Percentiles rank a stretch among this genome's conserved stretches.
Conservation (phyloP, 2,888 invertebrate species). For the Cephus nigrinus region DNA sequence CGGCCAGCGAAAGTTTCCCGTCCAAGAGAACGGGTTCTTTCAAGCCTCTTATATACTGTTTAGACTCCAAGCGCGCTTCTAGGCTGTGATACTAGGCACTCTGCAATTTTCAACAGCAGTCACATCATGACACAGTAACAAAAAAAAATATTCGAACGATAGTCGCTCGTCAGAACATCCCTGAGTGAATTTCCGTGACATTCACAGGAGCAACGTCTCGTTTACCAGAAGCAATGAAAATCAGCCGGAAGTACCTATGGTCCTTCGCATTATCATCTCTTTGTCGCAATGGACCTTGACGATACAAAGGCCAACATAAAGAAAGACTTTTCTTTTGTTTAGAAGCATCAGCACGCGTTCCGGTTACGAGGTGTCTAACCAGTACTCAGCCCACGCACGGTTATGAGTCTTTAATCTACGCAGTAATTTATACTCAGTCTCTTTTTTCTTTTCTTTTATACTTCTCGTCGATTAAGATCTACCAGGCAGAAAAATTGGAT, state of each 20-base stretch:
- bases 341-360: not conserved
- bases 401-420: conserved; percentile 20
- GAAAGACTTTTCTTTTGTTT: not conserved
- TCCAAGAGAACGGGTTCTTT: conserved; percentile 4
- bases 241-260: not conserved
- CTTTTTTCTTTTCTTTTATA: not conserved
- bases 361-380: conserved; percentile 11
- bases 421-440: conserved; percentile 22
- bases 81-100: not conserved
- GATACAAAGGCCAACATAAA: not conserved
- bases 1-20: conserved; percentile 40
- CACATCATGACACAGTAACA: not conserved
- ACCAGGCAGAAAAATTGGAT: not conserved
- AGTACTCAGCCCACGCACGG: conserved; percentile 21
- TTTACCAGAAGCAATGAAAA: not conserved
- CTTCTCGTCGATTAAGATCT: not conserved
- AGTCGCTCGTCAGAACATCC: not conserved
- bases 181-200: not conserved
- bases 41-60: not conserved
- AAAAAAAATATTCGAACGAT: not conserved
- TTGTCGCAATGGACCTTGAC: not conserved
- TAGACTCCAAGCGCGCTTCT: not conserved
- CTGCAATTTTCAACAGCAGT: not conserved
- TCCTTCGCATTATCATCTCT: not conserved
- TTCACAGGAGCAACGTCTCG: not conserved